Conservation (phyloP, 2,888 invertebrate species). For the Parapristionchus giblindavisi region DNA sequence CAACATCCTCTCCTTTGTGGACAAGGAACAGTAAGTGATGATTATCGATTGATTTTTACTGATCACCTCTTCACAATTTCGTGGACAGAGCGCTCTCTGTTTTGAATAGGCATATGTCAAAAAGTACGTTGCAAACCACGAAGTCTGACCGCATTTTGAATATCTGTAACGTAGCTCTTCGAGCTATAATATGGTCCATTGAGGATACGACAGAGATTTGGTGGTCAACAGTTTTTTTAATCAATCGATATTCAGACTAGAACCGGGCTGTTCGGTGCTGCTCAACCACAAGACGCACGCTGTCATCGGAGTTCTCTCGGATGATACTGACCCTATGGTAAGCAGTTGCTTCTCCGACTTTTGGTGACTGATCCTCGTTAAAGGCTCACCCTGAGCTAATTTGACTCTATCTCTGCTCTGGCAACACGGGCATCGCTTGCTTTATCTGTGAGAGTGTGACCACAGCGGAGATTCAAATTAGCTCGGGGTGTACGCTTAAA, state of each 20-base stretch:
- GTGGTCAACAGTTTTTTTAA: neutral
- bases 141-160: too few relatives aligned
- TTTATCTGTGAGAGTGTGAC: neutral
- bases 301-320: constrained; percentile 97
- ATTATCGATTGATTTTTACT: neutral
- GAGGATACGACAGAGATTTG: too few relatives aligned
- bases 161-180: too few relatives aligned
- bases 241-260: constrained; percentile 73
- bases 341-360: neutral
- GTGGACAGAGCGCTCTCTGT: neutral
- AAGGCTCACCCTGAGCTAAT: too few relatives aligned
- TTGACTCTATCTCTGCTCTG: too few relatives aligned
- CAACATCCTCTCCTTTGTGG: constrained; percentile 97
- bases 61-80: too few relatives aligned
- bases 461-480: neutral
- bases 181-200: too few relatives aligned
- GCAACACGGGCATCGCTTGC: too few relatives aligned
- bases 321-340: constrained; percentile 99
- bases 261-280: constrained; percentile 97
- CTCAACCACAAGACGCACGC: constrained; percentile 98
- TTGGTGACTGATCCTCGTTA: neutral
- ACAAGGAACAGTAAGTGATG: constrained; percentile 84
- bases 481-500: neutral
- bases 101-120: too few relatives aligned
- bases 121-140: too few relatives aligned